Percentiles rank a stretch among this genome's conserved stretches.
Evolutionary conservation across 1,140 invertebrate species (phyloP).

Genomic region (Drosophila pectinifera): DNA sequence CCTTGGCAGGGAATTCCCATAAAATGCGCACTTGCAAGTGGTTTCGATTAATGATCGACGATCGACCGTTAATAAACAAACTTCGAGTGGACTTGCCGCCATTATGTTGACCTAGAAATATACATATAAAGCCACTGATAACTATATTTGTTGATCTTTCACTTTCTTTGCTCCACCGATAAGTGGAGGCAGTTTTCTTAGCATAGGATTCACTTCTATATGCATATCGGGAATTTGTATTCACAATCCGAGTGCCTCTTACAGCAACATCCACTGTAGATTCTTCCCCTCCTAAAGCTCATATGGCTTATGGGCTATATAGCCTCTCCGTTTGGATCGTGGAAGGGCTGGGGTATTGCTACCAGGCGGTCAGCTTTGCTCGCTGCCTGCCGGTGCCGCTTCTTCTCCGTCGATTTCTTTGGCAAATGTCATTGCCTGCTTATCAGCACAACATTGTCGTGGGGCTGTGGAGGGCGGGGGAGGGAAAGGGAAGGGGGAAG

Average conservation of each 20-base stretch:
- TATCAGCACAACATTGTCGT: conserved; percentile 10
- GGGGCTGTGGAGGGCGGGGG: no score
- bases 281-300: not conserved
- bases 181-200: no score
- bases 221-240: not conserved
- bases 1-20: not conserved
- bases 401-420: conserved; percentile 16
- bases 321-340: conserved; percentile 7
- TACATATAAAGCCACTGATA: no score
- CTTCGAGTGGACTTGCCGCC: not conserved
- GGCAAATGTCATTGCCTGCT: conserved; percentile 45
- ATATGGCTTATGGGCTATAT: conserved; percentile 3
- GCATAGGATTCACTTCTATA: no score
- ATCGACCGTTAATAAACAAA: conserved; percentile 4
- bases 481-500: no score
- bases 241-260: not conserved
- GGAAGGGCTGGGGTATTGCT: conserved; percentile 19
- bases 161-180: not conserved
- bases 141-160: not conserved
- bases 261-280: not conserved
- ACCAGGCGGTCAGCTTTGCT: conserved; percentile 33
- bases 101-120: not conserved
- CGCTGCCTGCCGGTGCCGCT: not conserved
- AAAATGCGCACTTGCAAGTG: not conserved
- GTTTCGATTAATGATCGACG: conserved; percentile 3